These are phyloP conservation scores for Macrobrachium rosenbergii DNA, from an alignment of 1,140 invertebrate genomes.

Conservation along the genomic window DNA sequence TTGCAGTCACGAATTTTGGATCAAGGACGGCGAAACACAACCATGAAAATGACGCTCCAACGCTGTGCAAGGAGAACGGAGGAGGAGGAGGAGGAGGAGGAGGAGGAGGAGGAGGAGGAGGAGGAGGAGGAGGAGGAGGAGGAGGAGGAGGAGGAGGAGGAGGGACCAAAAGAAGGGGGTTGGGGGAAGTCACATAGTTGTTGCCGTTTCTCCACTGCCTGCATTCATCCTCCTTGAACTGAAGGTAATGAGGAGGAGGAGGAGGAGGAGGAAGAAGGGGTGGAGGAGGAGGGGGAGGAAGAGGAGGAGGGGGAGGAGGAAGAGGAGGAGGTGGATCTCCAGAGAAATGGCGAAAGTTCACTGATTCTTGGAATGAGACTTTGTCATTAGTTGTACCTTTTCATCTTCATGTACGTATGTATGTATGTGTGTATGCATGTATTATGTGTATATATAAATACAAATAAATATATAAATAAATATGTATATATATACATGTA, in stretches of 20 bases:
- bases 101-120: not conserved
- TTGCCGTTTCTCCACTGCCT: too few relatives aligned
- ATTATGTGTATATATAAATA: not conserved
- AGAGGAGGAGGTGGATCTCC: too few relatives aligned
- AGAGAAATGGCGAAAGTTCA: too few relatives aligned
- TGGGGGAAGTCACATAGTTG: not conserved
- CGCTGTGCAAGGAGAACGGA: not conserved
- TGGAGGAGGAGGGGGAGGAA: too few relatives aligned
- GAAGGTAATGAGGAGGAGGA: too few relatives aligned
- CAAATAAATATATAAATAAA: not conserved
- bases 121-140: not conserved
- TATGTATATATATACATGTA: constrained; percentile 5
- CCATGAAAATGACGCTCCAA: too few relatives aligned
- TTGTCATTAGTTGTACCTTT: not conserved
- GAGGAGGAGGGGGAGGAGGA: too few relatives aligned
- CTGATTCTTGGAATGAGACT: too few relatives aligned
- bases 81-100: not conserved
- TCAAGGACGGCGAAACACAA: too few relatives aligned
- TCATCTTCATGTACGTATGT: not conserved
- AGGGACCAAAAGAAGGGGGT: not conserved
- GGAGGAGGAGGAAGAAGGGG: too few relatives aligned
- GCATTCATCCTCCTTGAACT: too few relatives aligned
- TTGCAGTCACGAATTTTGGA: too few relatives aligned
- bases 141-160: not conserved
- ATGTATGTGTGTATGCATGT: not conserved